These are phyloP conservation scores for Carettochelys insculpta DNA, from an alignment of 2,113 vertebrate genomes.

Conservation along the genomic window DNA sequence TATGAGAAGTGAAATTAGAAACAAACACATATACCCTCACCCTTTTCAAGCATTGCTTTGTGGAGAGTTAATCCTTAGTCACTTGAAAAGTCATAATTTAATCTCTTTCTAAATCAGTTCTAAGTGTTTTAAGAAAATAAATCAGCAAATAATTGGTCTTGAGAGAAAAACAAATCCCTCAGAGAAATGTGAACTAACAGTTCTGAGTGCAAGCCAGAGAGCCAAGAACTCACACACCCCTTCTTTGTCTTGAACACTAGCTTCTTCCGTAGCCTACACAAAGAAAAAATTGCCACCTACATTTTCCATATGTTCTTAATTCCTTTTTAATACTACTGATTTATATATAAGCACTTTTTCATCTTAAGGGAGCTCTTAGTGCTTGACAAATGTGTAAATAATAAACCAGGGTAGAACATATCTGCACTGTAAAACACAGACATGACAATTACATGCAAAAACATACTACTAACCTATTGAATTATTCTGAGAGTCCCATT, in stretches of 20 bases:
- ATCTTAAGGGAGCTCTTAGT: neutral
- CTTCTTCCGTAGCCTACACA: neutral
- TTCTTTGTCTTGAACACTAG: neutral
- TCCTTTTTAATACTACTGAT: neutral
- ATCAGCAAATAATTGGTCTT: neutral
- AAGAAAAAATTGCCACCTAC: neutral
- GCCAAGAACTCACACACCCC: rapidly evolving
- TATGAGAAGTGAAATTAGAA: neutral
- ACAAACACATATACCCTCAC: neutral
- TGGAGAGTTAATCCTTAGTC: neutral
- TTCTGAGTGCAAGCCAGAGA: rapidly evolving
- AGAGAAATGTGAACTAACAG: neutral
- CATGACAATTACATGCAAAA: neutral
- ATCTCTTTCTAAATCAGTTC: slow-evolving; percentile 6
- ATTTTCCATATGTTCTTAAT: neutral
- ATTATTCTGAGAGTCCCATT: neutral
- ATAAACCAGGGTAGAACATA: neutral
- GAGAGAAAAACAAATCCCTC: neutral
- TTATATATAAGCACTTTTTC: neutral
- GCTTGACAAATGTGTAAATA: neutral
- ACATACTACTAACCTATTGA: rapidly evolving
- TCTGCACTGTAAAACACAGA: neutral
- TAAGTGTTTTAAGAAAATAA: neutral
- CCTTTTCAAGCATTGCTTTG: neutral
- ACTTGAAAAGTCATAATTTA: neutral